Percentiles rank a stretch among this genome's conserved stretches.
Conservation (phyloP, 2,888 invertebrate genomes). For the Stegophylla sp. region DNA sequence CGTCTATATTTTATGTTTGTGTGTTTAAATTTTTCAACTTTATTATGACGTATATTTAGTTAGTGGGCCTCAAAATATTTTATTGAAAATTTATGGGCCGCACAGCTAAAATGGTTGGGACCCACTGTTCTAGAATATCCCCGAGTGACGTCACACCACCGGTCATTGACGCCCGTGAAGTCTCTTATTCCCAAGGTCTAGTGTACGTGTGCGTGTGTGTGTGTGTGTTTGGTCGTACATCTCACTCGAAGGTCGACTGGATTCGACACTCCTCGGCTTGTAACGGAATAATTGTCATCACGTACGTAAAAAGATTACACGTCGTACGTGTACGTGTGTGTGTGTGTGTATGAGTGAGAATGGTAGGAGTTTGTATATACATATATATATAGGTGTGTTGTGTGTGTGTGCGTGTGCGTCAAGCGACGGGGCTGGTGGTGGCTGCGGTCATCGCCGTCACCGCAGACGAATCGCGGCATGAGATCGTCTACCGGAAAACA, state of each 20-base stretch:
- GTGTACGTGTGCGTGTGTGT: not conserved
- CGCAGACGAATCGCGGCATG: conserved; percentile 35
- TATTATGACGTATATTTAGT: too few relatives aligned
- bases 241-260: conserved; percentile 57
- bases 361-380: too few relatives aligned
- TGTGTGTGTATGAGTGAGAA: not conserved
- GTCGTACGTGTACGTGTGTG: not conserved
- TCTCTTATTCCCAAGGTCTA: conserved; percentile 51
- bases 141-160: conserved; percentile 45
- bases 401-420: too few relatives aligned
- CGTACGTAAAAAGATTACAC: conserved; percentile 17
- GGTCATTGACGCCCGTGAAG: conserved; percentile 56
- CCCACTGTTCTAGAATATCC: conserved; percentile 47
- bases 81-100: too few relatives aligned
- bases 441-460: conserved; percentile 19
- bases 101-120: too few relatives aligned
- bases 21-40: too few relatives aligned
- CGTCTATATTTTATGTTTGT: too few relatives aligned
- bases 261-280: conserved; percentile 53
- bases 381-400: too few relatives aligned
- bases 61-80: too few relatives aligned
- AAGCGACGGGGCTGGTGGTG: not conserved
- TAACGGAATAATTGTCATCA: conserved; percentile 59
- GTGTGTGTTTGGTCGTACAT: conserved; percentile 5
- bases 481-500: conserved; percentile 30